Conservation (phyloP, 2,888 invertebrate species). For the Hydrotaea cyrtoneurina region DNA sequence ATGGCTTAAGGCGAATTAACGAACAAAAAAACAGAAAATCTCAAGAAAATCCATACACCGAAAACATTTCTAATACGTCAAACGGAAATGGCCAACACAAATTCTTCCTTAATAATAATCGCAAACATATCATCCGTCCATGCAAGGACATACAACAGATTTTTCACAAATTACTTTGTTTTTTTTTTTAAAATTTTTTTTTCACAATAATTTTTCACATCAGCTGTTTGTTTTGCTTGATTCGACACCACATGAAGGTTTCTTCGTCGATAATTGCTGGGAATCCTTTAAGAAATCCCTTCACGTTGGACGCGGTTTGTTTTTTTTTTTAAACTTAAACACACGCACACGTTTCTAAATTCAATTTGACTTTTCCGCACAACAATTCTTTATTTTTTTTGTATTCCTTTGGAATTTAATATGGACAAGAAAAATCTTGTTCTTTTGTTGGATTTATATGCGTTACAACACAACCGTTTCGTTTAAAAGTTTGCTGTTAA, state of each 20-base stretch:
- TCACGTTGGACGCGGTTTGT: too few relatives aligned
- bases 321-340: too few relatives aligned
- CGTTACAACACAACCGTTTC: conserved; percentile 75
- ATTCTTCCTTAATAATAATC: conserved; percentile 1
- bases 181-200: not conserved
- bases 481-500: conserved; percentile 78
- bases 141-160: conserved; percentile 33
- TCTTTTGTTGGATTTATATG: conserved; percentile 9
- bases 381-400: not conserved
- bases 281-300: not conserved
- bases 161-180: conserved; percentile 25
- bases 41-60: not conserved
- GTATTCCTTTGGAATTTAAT: not conserved
- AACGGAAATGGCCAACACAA: too few relatives aligned
- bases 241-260: not conserved
- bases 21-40: not conserved
- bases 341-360: too few relatives aligned
- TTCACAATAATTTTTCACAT: not conserved
- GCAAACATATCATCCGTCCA: not conserved
- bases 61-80: not conserved
- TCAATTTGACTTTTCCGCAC: not conserved
- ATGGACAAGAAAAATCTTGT: not conserved
- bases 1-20: not conserved
- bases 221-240: conserved; percentile 5
- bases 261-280: too few relatives aligned